Evolutionary conservation across 1,140 invertebrate species (phyloP).

Genomic region (Procambarus virginalis): DNA sequence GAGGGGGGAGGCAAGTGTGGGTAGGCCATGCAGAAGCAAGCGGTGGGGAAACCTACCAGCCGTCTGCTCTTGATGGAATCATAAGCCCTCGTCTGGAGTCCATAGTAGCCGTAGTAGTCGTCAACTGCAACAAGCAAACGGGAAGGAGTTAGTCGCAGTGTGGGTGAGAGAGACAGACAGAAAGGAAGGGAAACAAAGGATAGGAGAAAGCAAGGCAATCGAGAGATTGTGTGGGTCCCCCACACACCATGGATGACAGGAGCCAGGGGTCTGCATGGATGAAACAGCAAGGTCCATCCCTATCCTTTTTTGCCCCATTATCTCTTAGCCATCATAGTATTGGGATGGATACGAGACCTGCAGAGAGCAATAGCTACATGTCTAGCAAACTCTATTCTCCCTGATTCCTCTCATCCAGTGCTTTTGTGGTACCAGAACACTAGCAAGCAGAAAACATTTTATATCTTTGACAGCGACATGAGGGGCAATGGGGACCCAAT

Average conservation of each 20-base stretch:
- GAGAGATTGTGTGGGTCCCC: no score
- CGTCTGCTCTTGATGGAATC: conserved; percentile 61
- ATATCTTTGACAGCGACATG: no score
- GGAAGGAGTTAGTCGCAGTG: conserved; percentile 56
- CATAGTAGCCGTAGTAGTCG: conserved; percentile 63
- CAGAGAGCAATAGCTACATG: no score
- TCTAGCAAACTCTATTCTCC: no score
- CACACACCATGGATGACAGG: no score
- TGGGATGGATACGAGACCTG: no score
- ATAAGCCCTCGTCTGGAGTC: conserved; percentile 43
- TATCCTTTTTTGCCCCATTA: neutral
- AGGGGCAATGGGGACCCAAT: no score
- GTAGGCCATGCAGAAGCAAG: conserved; percentile 13
- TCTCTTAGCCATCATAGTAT: neutral
- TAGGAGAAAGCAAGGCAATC: no score
- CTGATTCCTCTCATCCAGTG: no score
- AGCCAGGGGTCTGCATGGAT: neutral
- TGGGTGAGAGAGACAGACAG: neutral
- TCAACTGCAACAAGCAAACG: conserved; percentile 65
- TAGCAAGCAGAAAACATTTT: no score
- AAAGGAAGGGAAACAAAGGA: neutral
- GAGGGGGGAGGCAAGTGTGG: neutral
- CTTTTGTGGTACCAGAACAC: no score
- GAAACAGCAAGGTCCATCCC: neutral
- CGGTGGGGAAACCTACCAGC: conserved; percentile 49